A percentile compares a stretch with the other conserved stretches of the same genome.
These are phyloP conservation scores for Dermatemys mawii DNA, from an alignment of 2,113 vertebrate genomes.

Conservation along the genomic window DNA sequence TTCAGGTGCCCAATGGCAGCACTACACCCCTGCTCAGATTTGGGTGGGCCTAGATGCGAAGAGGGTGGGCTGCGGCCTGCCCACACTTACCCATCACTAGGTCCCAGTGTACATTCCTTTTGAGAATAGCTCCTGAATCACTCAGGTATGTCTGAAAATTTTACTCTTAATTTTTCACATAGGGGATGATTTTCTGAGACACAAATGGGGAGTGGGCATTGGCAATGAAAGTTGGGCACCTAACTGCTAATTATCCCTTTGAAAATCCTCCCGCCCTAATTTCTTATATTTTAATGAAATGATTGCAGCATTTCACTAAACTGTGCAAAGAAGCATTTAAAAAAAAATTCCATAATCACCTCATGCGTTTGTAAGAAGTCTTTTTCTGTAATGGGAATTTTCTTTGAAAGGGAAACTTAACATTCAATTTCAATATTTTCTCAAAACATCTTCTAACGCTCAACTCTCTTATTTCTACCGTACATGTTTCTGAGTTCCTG, in stretches of 20 bases:
- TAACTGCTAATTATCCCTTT: conserved; percentile 7
- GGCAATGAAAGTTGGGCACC: neutral
- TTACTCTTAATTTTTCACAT: conserved; percentile 4
- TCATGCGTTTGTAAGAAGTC: conserved; percentile 31
- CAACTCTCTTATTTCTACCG: conserved; percentile 12
- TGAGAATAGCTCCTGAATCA: neutral
- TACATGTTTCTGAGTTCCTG: conserved; percentile 15
- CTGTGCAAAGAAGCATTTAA: conserved; percentile 62
- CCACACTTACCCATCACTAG: too few relatives aligned
- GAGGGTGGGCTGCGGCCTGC: too few relatives aligned
- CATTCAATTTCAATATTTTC: conserved; percentile 45
- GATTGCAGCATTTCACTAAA: conserved; percentile 62
- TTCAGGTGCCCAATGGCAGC: too few relatives aligned
- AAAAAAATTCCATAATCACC: conserved; percentile 19
- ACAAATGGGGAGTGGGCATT: conserved; percentile 43
- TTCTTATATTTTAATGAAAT: conserved; percentile 60
- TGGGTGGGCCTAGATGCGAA: too few relatives aligned
- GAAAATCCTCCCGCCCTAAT: conserved; percentile 43
- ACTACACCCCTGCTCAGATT: too few relatives aligned
- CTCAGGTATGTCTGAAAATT: neutral
- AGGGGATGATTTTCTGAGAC: conserved; percentile 23
- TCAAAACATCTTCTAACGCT: conserved; percentile 44
- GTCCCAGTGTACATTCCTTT: too few relatives aligned
- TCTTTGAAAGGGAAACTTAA: conserved; percentile 22
- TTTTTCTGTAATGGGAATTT: conserved; percentile 1